Conservation (phyloP, 2,113 vertebrate genomes). For the Podarcis raffonei region DNA sequence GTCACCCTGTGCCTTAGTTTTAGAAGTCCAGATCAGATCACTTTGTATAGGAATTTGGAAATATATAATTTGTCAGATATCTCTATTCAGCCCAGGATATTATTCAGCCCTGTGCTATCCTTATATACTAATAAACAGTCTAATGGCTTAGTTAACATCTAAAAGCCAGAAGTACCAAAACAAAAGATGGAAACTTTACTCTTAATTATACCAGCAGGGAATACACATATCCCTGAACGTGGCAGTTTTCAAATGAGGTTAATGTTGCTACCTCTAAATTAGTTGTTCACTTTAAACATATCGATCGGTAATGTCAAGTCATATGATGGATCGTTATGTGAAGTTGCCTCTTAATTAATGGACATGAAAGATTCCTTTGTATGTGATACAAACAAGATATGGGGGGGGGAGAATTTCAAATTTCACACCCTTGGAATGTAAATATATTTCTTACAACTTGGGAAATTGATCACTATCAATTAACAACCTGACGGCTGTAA, state of each 20-base stretch:
- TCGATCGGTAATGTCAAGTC: background rate
- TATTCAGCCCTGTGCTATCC: too few species aligned
- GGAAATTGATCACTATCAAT: slow-evolving; percentile 3
- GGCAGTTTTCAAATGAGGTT: background rate
- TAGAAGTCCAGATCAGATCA: background rate
- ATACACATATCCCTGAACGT: background rate
- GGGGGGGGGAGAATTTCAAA: background rate
- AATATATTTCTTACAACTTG: background rate
- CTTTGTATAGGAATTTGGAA: background rate
- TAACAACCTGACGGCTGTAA: background rate
- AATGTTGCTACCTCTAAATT: background rate
- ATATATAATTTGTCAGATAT: background rate
- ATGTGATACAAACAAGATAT: background rate
- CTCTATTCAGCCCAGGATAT: background rate
- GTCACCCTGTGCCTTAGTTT: background rate
- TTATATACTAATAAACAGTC: background rate
- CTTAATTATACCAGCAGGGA: background rate
- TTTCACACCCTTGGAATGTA: background rate
- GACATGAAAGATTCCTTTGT: background rate
- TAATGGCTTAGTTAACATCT: background rate
- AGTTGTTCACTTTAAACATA: background rate
- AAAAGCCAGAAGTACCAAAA: background rate
- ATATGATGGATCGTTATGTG: background rate
- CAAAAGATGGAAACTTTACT: background rate
- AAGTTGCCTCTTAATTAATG: slow-evolving; percentile 1